Evolutionary conservation across 2,113 vertebrate genomes (phyloP), one percentile per base, ranked within the genome.

Genomic region (Hylia prasina): DNA sequence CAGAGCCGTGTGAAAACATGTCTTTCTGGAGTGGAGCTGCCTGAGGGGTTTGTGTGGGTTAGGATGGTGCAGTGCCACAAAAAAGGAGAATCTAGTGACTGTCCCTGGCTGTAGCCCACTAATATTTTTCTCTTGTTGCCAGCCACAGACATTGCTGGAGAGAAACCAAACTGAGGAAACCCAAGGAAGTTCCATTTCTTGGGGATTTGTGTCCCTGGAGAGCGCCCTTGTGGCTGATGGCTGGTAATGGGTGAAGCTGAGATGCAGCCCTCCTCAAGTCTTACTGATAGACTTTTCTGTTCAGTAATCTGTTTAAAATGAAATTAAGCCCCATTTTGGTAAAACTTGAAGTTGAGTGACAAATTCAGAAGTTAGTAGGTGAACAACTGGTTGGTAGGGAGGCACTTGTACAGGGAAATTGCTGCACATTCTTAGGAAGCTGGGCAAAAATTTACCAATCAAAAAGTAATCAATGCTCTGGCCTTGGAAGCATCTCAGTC

Each of bases 361-460:
- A 78, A 35, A 24, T 73, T 77, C 63, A 39, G 35, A 66, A 82
- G n/a, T 50, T 70, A n/a, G 40, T 20, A 45, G 50, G 19, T 39
- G 4, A 61, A 37, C 57, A 72, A 42, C 57, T 54, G n/a, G 35
- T 27, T 54, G 27, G 19, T 31, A n/a, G 30, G 27, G 19, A 1
- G 13, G 17, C 39, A 23, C 22, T 53, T 42, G 31, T 0, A 0
- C 37, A 15, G 24, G 35, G 53, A 47, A 15, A 42, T 80, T 2
- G 1, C 27, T 56, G 24, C 42, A 27, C 2, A 7, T 30, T 53
- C 18, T 82, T 11, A 73, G 39, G 24, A 81, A 70, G 60, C 6
- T 22, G 27, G 51, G 24, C 12, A 39, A 10, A 35, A 80, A 82
- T 70, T 63, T 91, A 42, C 47, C 30, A 20, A n/a, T 47, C 25